Conservation (phyloP, 2,888 invertebrate genomes). For the Dynastes hyllus region DNA sequence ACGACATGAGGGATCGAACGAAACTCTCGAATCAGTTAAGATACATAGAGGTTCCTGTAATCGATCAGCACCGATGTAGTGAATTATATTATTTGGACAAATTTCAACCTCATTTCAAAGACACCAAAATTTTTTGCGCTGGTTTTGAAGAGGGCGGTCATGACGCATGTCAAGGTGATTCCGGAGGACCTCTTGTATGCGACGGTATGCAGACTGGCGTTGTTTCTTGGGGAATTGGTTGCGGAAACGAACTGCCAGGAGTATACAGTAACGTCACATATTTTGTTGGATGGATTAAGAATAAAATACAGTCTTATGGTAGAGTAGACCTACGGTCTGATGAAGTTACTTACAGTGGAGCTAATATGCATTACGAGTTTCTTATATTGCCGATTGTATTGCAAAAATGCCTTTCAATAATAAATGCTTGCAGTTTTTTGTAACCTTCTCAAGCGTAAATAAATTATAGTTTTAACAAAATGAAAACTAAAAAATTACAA, state of each 20-base stretch:
- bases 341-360: neutral
- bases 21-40: slow-evolving; percentile 20
- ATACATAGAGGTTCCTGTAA: slow-evolving; percentile 11
- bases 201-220: slow-evolving; percentile 39
- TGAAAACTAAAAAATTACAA: no score
- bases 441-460: neutral
- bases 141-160: slow-evolving; percentile 39
- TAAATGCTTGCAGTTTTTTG: neutral
- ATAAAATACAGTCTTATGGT: neutral
- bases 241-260: slow-evolving; percentile 40
- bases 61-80: slow-evolving; percentile 12
- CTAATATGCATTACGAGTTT: neutral
- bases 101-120: slow-evolving; percentile 5
- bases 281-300: neutral
- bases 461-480: neutral
- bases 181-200: slow-evolving; percentile 46
- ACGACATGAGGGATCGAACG: slow-evolving; percentile 11
- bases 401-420: neutral
- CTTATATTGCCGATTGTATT: neutral
- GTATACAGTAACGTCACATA: slow-evolving; percentile 22
- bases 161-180: slow-evolving; percentile 50
- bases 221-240: slow-evolving; percentile 49
- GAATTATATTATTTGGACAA: slow-evolving; percentile 14
- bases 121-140: slow-evolving; percentile 37
- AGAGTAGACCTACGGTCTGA: neutral